Base-by-base conservation (phyloP, 2,797 vertebrate genomes). In the Syngnathus acus region DNA sequence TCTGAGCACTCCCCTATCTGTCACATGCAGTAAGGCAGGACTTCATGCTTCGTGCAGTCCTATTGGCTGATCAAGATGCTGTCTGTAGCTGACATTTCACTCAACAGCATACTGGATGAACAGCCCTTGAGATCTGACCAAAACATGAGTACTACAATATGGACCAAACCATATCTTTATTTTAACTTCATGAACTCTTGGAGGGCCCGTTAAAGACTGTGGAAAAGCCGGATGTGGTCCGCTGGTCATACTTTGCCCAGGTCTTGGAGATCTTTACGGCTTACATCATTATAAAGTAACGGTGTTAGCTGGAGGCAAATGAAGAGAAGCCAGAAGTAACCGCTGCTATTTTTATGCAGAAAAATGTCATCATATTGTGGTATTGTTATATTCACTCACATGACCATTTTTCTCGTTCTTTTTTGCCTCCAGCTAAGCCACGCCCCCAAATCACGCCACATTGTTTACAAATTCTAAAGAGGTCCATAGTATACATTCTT, bases 1-100 rank as follows among this genome's bases (percentile, higher is more conserved):
- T 96, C n/a, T 97, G 83, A 89, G 26, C 67, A 43, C 53, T 65
- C 45, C 43, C 13, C 53, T 17, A 85, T 70, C 79, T 79, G 42
- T 65, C 59, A 43, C 57, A 1, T 26, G 55, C 57, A 42, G 23
- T 48, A 39, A 68, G 23, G 64, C 39, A 8, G 14, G 47, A 7
- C 14, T 40, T 37, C 45, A 40, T 17, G 26, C 73, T 37, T n/a
- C n/a, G 45, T 8, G 47, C 23, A 7, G 59, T 57, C 3, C n/a
- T 19, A 11, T 9, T 51, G 32, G 11, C 39, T 55, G 50, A 48
- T 62, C 13, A 60, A 19, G 16, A 13, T 62, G 26, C 19, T 47
- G 40, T 62, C 40, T 62, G 13, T 5, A 45, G 14, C n/a, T 61
- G n/a, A 21, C n/a, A 26, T 62, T 5, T 62, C n/a, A 8, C 13